Evolutionary conservation across 2,797 vertebrate species (phyloP), one percentile per base, ranked within the genome.

Genomic region (Falco concolor): DNA sequence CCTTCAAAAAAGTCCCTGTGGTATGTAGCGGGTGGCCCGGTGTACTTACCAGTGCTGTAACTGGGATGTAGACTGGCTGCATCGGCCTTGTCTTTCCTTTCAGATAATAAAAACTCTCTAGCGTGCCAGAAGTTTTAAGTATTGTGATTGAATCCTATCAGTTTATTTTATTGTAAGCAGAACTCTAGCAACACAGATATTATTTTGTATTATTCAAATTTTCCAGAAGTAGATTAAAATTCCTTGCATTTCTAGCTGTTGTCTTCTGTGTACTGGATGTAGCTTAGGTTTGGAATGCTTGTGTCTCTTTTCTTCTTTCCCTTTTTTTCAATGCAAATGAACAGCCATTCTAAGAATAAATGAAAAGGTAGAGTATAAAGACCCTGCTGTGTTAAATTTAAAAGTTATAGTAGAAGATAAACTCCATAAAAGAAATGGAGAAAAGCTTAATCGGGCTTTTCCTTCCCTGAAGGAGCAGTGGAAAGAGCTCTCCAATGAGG

Each of bases 401-500:
- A 25, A 80, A 61, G 40, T 47, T 19, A 12, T 2, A 64, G 45
- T 20, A 54, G 8, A 38, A 38, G 36, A 38, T 38, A 38, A 38
- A 38, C 36, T 38, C 36, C 5, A 2, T 47, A 6, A 32, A 44
- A 87, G 61, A 59, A 53, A 38, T 5, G 8, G 28, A 77, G 50
- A 42, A 32, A 54, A 92, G 10, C 28, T 73, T 84, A 82, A 18
- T 5, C 7, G 32, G 12, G 14, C 17, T 38, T 81, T 87, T 96
- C 56, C 36, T 78, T 72, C 28, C 61, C 52, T 94, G 77, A 67
- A 99, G 99, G 99, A 99, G 72, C 99, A 99, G 24, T 99, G 99
- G 99, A 99, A 99, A 84, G 99, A 99, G 93, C 98, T 99, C 32
- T 99, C 99, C 38, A 99, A 99, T 0, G 99, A 99, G 93, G 99